Evolutionary conservation across 2,888 invertebrate species (phyloP).

Genomic region (Melipona beecheii): DNA sequence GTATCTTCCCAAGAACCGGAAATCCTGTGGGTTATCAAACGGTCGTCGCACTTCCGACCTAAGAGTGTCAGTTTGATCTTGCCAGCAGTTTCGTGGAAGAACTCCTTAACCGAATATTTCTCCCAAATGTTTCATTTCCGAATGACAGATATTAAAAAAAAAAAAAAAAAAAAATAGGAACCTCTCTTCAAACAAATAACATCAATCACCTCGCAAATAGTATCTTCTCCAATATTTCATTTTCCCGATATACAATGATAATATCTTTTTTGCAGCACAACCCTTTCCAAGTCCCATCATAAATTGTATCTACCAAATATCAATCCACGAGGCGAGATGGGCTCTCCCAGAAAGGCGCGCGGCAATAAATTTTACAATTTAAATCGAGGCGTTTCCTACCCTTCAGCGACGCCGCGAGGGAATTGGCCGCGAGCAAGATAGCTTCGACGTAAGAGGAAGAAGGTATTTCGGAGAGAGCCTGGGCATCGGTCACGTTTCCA

Average conservation of each 20-base stretch:
- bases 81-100: conserved; percentile 21
- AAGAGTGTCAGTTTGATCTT: conserved; percentile 37
- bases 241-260: not conserved
- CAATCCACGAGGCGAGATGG: conserved; percentile 26
- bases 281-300: not conserved
- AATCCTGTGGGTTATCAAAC: conserved; percentile 73
- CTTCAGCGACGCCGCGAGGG: conserved; percentile 42
- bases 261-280: not conserved
- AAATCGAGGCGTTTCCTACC: conserved; percentile 68
- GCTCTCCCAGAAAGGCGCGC: conserved; percentile 1
- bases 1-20: conserved; percentile 71
- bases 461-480: conserved; percentile 55
- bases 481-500: conserved; percentile 67
- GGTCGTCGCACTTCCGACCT: conserved; percentile 70
- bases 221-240: not conserved
- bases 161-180: too few species aligned
- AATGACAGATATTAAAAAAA: too few species aligned
- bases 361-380: conserved; percentile 69
- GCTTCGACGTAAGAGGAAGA: conserved; percentile 49
- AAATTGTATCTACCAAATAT: conserved; percentile 45
- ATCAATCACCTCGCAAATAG: not conserved
- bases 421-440: conserved; percentile 56
- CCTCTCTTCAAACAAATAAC: not conserved
- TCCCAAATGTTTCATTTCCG: not conserved
- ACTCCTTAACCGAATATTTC: conserved; percentile 13